A percentile compares a stretch with the other conserved stretches of the same genome.
These are phyloP conservation scores for Nemopilema nomurai DNA, from an alignment of 30 jellyfish, hydroid and myxozoan genomes.

Conservation along the genomic window DNA sequence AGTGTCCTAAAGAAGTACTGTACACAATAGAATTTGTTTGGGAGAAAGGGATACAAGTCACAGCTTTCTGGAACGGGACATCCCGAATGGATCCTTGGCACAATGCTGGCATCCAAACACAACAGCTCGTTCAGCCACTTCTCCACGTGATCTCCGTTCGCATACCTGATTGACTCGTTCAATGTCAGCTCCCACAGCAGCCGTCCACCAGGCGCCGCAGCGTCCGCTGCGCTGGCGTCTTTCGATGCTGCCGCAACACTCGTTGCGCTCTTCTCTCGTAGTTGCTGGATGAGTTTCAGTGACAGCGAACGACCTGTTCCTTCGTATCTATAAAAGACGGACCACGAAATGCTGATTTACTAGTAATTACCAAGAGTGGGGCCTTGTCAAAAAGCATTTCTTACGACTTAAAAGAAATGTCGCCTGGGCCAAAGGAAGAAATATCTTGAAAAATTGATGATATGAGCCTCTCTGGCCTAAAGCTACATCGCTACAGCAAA, in stretches of 20 bases:
- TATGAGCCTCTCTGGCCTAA: too few relatives aligned
- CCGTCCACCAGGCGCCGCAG: conserved; percentile 86
- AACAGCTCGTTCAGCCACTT: conserved; percentile 92
- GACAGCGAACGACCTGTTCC: conserved; percentile 99
- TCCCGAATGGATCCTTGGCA: conserved; percentile 94
- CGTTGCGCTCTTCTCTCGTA: conserved; percentile 78
- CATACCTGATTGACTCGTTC: conserved; percentile 94
- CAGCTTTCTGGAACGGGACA: conserved; percentile 95
- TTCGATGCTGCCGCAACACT: conserved; percentile 21
- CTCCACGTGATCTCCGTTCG: conserved; percentile 89
- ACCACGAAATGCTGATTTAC: too few relatives aligned
- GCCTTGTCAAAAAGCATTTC: too few relatives aligned
- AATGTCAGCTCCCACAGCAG: conserved; percentile 79
- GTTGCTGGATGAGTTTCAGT: conserved; percentile 89
- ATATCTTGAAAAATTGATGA: too few relatives aligned
- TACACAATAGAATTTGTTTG: background rate
- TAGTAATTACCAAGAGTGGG: too few relatives aligned
- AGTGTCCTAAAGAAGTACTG: background rate
- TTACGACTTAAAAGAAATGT: too few relatives aligned
- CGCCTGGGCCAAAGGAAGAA: too few relatives aligned
- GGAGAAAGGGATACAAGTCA: conserved; percentile 86
- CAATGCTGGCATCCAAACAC: conserved; percentile 96
- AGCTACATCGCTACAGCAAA: too few relatives aligned
- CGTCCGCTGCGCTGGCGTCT: conserved; percentile 7
- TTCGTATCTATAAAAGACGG: conserved; percentile 72